Conservation (phyloP, 2,888 invertebrate species). For the Cryptophagus acutangulus region DNA sequence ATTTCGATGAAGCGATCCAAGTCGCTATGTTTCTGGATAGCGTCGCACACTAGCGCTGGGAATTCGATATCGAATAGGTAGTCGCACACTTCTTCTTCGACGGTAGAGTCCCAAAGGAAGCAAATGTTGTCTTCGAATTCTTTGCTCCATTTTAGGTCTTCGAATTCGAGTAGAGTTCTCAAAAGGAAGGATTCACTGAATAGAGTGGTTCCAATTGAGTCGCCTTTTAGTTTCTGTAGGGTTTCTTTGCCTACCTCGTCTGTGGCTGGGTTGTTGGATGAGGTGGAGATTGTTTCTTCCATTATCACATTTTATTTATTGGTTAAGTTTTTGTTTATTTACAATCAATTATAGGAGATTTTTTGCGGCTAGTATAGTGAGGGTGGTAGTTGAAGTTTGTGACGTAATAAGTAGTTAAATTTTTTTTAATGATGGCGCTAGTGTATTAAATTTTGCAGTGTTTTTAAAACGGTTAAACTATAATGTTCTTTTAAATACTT, state of each 20-base stretch:
- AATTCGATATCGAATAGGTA: constrained; percentile 65
- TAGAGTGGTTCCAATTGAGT: constrained; percentile 73
- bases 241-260: constrained; percentile 43
- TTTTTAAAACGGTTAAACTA: too few species aligned
- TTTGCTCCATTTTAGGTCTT: constrained; percentile 55
- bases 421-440: too few species aligned
- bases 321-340: too few species aligned
- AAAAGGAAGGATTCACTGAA: constrained; percentile 74
- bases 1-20: constrained; percentile 68
- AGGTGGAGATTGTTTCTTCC: too few species aligned
- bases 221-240: constrained; percentile 58
- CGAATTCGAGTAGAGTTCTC: constrained; percentile 61
- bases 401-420: too few species aligned
- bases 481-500: too few species aligned
- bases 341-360: too few species aligned
- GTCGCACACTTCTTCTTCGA: constrained; percentile 68
- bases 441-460: too few species aligned
- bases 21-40: constrained; percentile 54
- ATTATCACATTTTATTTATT: too few species aligned
- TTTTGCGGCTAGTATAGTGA: too few species aligned
- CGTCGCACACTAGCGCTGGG: constrained; percentile 59
- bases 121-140: constrained; percentile 70
- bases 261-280: too few species aligned
- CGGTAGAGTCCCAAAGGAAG: constrained; percentile 80
- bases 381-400: too few species aligned